Percentiles rank a stretch among this genome's conserved stretches.
phyloP scores from a whole-genome alignment of 2,113 vertebrate genomes.

The Actenoides hombroni region DNA sequence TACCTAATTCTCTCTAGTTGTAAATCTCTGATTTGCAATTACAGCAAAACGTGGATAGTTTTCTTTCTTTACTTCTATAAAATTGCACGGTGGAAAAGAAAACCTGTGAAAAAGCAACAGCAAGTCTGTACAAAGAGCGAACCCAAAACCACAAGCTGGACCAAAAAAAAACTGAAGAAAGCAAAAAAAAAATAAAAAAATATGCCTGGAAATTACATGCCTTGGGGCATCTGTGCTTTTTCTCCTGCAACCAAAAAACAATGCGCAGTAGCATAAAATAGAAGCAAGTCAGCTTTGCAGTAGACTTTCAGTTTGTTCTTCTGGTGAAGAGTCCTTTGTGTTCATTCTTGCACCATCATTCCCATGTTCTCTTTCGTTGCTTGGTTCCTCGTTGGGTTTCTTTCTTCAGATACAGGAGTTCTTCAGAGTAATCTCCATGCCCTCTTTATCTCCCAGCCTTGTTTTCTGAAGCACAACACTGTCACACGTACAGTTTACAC shows the following conservation, averaged over 20 bases:
- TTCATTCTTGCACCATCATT: constrained; percentile 66
- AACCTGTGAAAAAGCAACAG: background rate
- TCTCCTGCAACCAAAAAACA: constrained; percentile 41
- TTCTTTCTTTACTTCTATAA: background rate
- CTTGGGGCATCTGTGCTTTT: background rate
- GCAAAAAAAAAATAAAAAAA: background rate
- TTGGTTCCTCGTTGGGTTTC: background rate
- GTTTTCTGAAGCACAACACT: constrained; percentile 20
- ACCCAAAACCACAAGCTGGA: background rate
- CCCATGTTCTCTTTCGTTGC: constrained; percentile 57
- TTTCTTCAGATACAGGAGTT: background rate
- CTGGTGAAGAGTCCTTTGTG: constrained; percentile 83
- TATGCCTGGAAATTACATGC: background rate
- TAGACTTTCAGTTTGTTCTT: constrained; percentile 85
- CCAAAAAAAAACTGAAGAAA: background rate
- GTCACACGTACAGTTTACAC: background rate
- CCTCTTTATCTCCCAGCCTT: background rate
- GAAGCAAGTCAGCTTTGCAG: constrained; percentile 33
- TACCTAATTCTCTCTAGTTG: background rate
- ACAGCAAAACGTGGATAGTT: background rate
- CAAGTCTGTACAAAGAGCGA: constrained; percentile 71
- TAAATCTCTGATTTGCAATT: background rate
- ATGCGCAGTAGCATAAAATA: background rate
- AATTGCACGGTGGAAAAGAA: background rate
- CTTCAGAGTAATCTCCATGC: background rate